phyloP scores from a whole-genome alignment of 2,888 invertebrate genomes.

The Lacanobia wlatinum region DNA sequence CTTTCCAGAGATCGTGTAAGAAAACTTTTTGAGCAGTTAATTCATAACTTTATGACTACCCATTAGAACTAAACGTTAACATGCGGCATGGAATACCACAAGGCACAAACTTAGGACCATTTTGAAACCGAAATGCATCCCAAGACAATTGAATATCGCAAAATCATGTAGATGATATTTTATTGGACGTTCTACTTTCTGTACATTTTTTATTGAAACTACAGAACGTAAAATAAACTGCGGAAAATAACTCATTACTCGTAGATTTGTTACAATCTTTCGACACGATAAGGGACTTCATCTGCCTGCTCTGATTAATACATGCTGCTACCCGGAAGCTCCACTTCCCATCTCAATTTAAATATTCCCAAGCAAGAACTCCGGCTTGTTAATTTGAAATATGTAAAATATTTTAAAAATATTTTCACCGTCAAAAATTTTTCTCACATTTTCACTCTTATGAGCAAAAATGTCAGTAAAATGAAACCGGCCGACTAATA shows the following conservation, averaged over 20 bases:
- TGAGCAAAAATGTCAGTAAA: conserved; percentile 20
- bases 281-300: conserved; percentile 2
- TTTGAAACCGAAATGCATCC: not conserved
- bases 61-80: not conserved
- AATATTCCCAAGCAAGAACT: conserved; percentile 31
- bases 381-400: conserved; percentile 13
- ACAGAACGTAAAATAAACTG: not conserved
- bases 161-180: not conserved
- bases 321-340: not conserved
- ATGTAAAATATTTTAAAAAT: conserved; percentile 36
- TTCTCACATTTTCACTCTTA: conserved; percentile 14
- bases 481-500: conserved; percentile 27
- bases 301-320: conserved; percentile 29
- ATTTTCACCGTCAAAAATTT: conserved; percentile 1
- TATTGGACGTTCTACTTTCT: too few species aligned
- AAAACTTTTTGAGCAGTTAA: too few species aligned
- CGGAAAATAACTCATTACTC: not conserved
- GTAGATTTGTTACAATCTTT: conserved; percentile 14
- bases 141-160: not conserved
- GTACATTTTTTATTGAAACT: too few species aligned
- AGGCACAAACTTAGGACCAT: not conserved
- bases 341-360: conserved; percentile 21
- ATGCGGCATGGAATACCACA: not conserved
- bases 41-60: too few species aligned
- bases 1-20: too few species aligned